These are phyloP conservation scores for Jaculus jaculus DNA, from an alignment of 2,113 vertebrate genomes.

Conservation along the genomic window DNA sequence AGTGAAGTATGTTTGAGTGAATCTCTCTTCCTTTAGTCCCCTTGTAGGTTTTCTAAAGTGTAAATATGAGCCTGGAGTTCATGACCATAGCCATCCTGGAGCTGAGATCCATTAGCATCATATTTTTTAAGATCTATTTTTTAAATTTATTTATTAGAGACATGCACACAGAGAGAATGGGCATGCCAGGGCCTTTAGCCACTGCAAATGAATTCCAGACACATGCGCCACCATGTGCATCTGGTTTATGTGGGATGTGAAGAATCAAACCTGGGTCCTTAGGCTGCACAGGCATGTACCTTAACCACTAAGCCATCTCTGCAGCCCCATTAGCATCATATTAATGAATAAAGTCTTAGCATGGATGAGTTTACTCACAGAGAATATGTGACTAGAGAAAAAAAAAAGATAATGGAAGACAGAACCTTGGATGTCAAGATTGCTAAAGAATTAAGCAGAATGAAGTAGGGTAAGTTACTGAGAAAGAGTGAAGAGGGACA, in stretches of 20 bases:
- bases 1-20: slow-evolving; percentile 18
- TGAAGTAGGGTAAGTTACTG: neutral
- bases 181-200: too few relatives aligned
- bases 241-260: too few relatives aligned
- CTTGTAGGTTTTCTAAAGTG: neutral
- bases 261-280: too few relatives aligned
- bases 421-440: neutral
- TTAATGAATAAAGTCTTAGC: neutral
- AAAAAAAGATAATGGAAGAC: neutral
- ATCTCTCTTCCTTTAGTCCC: slow-evolving; percentile 6
- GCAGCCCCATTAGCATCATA: neutral
- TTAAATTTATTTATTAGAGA: too few relatives aligned
- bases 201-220: too few relatives aligned
- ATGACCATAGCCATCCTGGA: neutral
- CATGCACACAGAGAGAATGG: too few relatives aligned
- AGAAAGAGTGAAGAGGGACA: neutral
- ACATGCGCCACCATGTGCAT: too few relatives aligned
- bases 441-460: neutral
- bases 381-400: neutral
- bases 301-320: too few relatives aligned
- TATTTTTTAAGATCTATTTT: too few relatives aligned
- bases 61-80: slow-evolving; percentile 1
- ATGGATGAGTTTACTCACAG: neutral
- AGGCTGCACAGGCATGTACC: too few relatives aligned
- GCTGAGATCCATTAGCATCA: neutral